These are phyloP conservation scores for Distichodus sexfasciatus DNA, from an alignment of 2,797 vertebrate genomes.

Conservation along the genomic window DNA sequence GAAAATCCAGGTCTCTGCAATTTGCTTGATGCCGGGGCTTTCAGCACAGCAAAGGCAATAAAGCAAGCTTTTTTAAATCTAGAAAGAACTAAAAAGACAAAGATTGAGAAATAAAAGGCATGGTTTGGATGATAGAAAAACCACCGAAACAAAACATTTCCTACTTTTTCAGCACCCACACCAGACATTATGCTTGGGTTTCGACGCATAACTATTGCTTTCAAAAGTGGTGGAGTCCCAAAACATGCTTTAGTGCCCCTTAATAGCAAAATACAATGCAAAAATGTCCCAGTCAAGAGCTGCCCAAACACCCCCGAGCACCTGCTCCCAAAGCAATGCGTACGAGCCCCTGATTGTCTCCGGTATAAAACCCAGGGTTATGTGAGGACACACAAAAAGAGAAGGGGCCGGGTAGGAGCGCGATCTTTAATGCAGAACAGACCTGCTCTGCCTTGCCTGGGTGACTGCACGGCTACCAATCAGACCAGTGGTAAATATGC, in stretches of 20 bases:
- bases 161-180: too few relatives aligned
- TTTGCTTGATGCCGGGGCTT: too few relatives aligned
- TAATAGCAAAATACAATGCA: neutral
- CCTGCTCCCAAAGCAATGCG: conserved; percentile 18
- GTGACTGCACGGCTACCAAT: neutral
- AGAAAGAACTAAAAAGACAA: too few relatives aligned
- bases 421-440: conserved; percentile 24
- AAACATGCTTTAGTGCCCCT: neutral
- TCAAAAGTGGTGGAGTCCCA: too few relatives aligned
- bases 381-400: conserved; percentile 18
- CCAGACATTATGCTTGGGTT: too few relatives aligned
- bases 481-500: neutral
- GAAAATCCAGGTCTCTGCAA: neutral
- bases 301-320: conserved; percentile 1
- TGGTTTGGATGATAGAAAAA: too few relatives aligned
- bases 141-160: too few relatives aligned
- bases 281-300: conserved; percentile 1
- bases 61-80: too few relatives aligned
- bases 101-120: too few relatives aligned
- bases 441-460: neutral
- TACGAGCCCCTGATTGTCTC: conserved; percentile 23
- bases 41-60: too few relatives aligned
- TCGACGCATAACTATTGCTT: too few relatives aligned
- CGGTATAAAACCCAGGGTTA: neutral
- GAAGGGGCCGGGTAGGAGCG: conserved; percentile 8